A percentile compares a stretch with the other conserved stretches of the same genome.
Evolutionary conservation across 2,888 invertebrate species (phyloP).

Genomic region (Apotomis betuletana): DNA sequence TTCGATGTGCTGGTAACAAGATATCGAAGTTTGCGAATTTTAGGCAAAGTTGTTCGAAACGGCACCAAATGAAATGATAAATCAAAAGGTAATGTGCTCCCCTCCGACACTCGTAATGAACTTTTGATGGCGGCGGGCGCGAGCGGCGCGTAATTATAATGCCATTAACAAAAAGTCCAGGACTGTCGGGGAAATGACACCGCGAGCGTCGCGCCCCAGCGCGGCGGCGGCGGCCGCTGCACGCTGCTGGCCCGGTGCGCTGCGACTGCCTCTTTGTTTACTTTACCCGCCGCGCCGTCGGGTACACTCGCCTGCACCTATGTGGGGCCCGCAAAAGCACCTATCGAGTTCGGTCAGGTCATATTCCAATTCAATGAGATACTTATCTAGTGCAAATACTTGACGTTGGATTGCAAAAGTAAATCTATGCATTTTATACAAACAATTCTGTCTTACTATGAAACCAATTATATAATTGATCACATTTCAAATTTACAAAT

Average conservation of each 20-base stretch:
- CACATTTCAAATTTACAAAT: no score
- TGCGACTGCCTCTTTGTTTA: no score
- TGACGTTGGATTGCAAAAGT: no score
- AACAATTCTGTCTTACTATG: no score
- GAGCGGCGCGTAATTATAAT: constrained; percentile 35
- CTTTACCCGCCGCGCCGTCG: no score
- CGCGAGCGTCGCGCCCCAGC: background rate
- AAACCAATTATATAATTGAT: no score
- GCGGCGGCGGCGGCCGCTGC: background rate
- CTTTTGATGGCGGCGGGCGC: constrained; percentile 36
- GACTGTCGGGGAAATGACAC: constrained; percentile 22
- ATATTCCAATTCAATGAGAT: no score
- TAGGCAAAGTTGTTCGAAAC: constrained; percentile 20
- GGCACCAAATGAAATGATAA: constrained; percentile 38
- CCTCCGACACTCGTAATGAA: constrained; percentile 36
- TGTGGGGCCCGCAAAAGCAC: no score
- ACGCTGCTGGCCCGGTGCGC: background rate
- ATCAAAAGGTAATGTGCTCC: constrained; percentile 38
- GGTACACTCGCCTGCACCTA: no score
- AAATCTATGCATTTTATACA: no score
- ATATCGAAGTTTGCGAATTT: constrained; percentile 26
- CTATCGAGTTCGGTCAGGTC: no score
- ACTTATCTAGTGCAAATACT: no score
- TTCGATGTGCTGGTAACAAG: constrained; percentile 5
- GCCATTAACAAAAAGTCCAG: constrained; percentile 39